Conservation (phyloP, 2,888 invertebrate species). For the Andrena flavipes region DNA sequence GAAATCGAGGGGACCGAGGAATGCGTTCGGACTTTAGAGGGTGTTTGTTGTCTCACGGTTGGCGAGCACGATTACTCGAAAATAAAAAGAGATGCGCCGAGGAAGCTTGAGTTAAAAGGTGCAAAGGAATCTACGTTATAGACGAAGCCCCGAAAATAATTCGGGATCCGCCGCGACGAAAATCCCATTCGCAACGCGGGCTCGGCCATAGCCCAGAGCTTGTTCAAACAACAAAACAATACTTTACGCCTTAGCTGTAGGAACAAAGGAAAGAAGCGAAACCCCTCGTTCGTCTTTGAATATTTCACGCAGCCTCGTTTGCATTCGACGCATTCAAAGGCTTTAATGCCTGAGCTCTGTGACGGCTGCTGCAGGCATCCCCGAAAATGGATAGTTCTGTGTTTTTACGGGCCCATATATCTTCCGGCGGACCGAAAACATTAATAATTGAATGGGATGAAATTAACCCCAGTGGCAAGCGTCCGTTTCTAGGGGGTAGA, state of each 20-base stretch:
- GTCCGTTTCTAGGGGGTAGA: background rate
- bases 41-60: background rate
- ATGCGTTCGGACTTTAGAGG: background rate
- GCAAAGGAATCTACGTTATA: background rate
- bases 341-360: conserved; percentile 11
- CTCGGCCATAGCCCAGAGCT: background rate
- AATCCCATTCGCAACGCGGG: background rate
- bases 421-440: conserved; percentile 30
- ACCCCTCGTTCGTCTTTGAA: conserved; percentile 16
- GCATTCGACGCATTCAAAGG: conserved; percentile 23
- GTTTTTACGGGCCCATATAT: conserved; percentile 40
- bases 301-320: conserved; percentile 37
- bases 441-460: conserved; percentile 61
- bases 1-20: conserved; percentile 17
- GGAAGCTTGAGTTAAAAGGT: background rate
- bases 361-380: conserved; percentile 8
- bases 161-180: background rate
- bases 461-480: conserved; percentile 48
- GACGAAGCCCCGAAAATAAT: background rate
- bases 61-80: background rate
- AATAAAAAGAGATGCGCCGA: background rate
- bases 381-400: conserved; percentile 10
- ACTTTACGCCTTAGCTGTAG: background rate
- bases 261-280: background rate
- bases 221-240: conserved; percentile 34